Evolutionary conservation across 2,888 invertebrate genomes (phyloP).

Genomic region (Sussaba pulchella): DNA sequence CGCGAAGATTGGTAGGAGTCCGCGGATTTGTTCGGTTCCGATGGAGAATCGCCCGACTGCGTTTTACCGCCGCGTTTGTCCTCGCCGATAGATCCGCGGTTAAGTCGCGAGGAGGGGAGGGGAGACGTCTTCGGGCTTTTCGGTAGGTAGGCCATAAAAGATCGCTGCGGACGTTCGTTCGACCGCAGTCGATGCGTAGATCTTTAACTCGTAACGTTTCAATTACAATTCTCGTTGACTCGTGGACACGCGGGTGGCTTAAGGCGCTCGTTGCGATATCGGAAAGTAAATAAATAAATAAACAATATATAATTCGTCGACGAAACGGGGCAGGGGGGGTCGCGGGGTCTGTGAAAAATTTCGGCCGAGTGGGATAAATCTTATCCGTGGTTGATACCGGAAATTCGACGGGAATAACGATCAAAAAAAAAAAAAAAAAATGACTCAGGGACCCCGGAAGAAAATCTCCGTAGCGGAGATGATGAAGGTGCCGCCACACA

Average conservation of each 20-base stretch:
- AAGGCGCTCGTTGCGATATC: background rate
- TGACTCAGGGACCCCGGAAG: slow-evolving; percentile 72
- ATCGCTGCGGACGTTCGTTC: slow-evolving; percentile 68
- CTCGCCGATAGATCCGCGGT: slow-evolving; percentile 5
- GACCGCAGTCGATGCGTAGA: slow-evolving; percentile 70
- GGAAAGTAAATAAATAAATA: background rate
- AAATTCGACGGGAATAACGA: too few species aligned
- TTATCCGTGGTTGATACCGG: too few species aligned
- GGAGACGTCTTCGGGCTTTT: slow-evolving; percentile 66
- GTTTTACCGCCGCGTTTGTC: slow-evolving; percentile 32
- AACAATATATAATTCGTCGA: background rate
- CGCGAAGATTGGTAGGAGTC: slow-evolving; percentile 6
- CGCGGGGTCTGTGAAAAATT: too few species aligned
- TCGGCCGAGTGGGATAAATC: background rate
- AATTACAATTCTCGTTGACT: background rate
- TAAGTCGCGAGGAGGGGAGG: slow-evolving; percentile 66
- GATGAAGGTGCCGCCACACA: slow-evolving; percentile 76
- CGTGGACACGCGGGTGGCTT: background rate
- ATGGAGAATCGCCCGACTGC: background rate
- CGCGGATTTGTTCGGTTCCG: background rate
- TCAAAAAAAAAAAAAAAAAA: slow-evolving; percentile 41
- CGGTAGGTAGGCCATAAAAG: slow-evolving; percentile 73
- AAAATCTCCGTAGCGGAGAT: slow-evolving; percentile 79
- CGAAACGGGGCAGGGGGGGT: too few species aligned
- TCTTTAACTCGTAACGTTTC: slow-evolving; percentile 54